phyloP scores from a whole-genome alignment of 2,113 vertebrate genomes.

The Protobothrops mucrosquamatus region DNA sequence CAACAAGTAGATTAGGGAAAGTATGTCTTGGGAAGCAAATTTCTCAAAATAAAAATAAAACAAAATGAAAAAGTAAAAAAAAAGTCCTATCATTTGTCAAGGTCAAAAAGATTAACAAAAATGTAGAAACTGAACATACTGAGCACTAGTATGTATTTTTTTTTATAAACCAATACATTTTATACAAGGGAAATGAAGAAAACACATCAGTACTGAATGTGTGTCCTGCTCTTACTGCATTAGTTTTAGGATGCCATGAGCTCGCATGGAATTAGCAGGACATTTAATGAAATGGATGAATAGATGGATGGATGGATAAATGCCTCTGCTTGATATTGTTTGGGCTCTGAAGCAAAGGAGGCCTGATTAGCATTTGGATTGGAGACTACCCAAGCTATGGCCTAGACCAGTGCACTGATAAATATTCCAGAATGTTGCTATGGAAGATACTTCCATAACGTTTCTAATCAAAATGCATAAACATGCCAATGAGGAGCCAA shows the following conservation, averaged over 20 bases:
- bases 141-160: neutral
- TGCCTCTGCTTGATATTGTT: neutral
- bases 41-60: neutral
- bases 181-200: slow-evolving; percentile 27
- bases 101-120: neutral
- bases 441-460: neutral
- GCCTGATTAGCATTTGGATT: neutral
- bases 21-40: neutral
- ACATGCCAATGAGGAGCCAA: neutral
- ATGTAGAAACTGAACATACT: neutral
- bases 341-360: neutral
- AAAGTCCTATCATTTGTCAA: neutral
- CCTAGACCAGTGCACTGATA: neutral
- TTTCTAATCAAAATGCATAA: neutral
- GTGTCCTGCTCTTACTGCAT: neutral
- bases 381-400: neutral
- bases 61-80: neutral
- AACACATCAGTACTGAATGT: slow-evolving; percentile 1
- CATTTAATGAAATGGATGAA: neutral
- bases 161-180: neutral
- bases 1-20: neutral
- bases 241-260: neutral
- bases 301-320: neutral
- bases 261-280: neutral
- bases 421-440: neutral